Evolutionary conservation across 2,113 vertebrate species (phyloP), one percentile per base, ranked within the genome.

Genomic region (Cephalopterus ornatus): DNA sequence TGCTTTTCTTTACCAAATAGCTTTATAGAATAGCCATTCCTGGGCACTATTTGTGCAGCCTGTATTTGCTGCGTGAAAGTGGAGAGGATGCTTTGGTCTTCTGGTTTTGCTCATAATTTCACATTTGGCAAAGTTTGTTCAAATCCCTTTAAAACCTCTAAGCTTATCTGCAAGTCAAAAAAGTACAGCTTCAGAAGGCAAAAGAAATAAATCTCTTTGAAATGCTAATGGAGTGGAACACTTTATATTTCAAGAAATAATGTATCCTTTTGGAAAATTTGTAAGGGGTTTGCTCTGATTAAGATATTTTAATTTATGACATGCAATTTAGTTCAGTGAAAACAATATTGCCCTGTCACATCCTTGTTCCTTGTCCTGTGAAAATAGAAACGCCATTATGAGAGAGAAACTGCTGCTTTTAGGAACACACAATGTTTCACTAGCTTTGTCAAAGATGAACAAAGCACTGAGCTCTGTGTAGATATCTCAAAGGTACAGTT

Each of bases 171-270:
- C 92, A 85, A 85, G 91, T 96, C 89, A 95, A 89, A 96, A 97
- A 97, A 96, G 92, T 96, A 95, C 47, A 12, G 89, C 88, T 96
- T 97, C 81, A 91, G 92, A 95, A 96, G 44, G 86, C 70, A 92
- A 96, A 96, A 96, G 85, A 91, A 91, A 95, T 94, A 97, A 97
- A 98, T 95, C 90, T 96, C 92, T 97, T 97, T 97, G 97, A 96
- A 96, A 95, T 92, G 77, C 92, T 97, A 97, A 97, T 97, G 92
- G 82, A 74, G 61, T 73, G 30, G 74, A 95, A 96, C 89, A 72
- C 75, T 96, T 92, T 96, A 93, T 92, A 87, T 97, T 97, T 96
- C 83, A 88, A 93, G 91, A 97, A 97, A 97, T 85, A 80, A 94
- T 94, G 74, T 95, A 70, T 86, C 67, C 82, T 92, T 94, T 97